Base-by-base conservation (phyloP, 2,797 vertebrate species). In the Leptoclinus maculatus region DNA sequence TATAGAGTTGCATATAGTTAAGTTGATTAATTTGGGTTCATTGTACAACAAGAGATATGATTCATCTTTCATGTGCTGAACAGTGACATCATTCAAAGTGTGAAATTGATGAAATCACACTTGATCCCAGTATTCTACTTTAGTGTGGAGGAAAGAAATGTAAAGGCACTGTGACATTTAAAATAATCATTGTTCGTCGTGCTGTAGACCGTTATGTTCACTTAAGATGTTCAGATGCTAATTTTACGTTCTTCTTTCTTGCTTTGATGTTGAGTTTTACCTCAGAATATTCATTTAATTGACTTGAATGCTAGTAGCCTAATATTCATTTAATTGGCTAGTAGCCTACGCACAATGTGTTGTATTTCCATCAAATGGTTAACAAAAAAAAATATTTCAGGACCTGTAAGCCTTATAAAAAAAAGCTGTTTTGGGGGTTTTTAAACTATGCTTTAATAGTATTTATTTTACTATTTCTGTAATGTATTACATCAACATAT, bases 391-490 rank as follows among this genome's bases (percentile, higher is more conserved):
- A 63, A 75, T 71, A 38, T 88, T 83, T 82, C 76, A 78, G 79
- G 78, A 85, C 82, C 80, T 83, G 67, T 25, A 84, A 83, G 83
- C 87, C 83, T 90, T 87, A 82, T 51, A 83, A 83, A 56, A 82
- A 29, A 7, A 81, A 76, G 27, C 64, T 72, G 21, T 80, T 84
- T 71, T 74, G 75, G 47, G 47, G 47, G 19, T 66, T 87, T 88
- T 88, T 63, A 71, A 87, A 82, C 66, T 82, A 85, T 86, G 34
- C 74, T 88, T 87, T 69, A 64, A 77, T 54, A 69, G 27, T 67
- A 81, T 86, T 86, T 87, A 86, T 80, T 85, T 83, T 11, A 84
- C 58, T 80, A 75, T 84, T 78, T 84, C 70, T 88, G 68, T 90
- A n/a, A 53, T 70, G 72, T 88, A 53, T 79, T 76, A 78, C 66